Percentiles rank a stretch among this genome's conserved stretches.
These are phyloP conservation scores for Anseranas semipalmata DNA, from an alignment of 2,113 vertebrate genomes.

Conservation along the genomic window DNA sequence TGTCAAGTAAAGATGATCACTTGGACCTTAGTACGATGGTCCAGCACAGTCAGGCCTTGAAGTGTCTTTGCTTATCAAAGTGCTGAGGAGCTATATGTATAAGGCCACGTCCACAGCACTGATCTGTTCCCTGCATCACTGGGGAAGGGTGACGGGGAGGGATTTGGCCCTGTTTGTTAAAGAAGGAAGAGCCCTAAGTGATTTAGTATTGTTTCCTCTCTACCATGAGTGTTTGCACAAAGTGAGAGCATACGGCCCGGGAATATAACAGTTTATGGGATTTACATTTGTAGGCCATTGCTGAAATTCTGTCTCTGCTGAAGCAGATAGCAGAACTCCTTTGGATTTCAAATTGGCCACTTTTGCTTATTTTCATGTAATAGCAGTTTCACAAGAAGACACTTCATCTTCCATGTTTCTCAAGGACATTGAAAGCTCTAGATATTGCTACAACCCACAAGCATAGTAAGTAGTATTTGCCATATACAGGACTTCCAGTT, in stretches of 20 bases:
- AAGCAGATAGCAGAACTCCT: not conserved
- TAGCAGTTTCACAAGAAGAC: not conserved
- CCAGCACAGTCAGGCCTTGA: not conserved
- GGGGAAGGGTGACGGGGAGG: not conserved
- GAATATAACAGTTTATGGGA: not conserved
- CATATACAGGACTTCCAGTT: not conserved
- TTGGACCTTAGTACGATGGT: not conserved
- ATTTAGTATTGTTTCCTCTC: not conserved
- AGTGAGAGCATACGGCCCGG: not conserved
- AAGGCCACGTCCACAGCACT: not conserved
- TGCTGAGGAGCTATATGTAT: fast-evolving
- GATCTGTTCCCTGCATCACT: not conserved
- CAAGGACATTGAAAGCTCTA: not conserved
- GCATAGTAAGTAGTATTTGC: not conserved
- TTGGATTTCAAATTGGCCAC: not conserved
- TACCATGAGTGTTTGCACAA: not conserved
- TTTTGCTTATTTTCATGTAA: not conserved
- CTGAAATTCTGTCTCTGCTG: not conserved
- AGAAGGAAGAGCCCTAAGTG: not conserved
- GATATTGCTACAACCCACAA: not conserved
- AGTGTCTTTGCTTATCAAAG: not conserved
- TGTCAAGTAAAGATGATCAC: not conserved
- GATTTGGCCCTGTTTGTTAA: not conserved
- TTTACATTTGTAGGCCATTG: not conserved
- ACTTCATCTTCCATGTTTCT: not conserved